These are phyloP conservation scores for Paracentrotus lividus DNA, from an alignment of 53 echinoderm and acorn worm species.

Conservation along the genomic window DNA sequence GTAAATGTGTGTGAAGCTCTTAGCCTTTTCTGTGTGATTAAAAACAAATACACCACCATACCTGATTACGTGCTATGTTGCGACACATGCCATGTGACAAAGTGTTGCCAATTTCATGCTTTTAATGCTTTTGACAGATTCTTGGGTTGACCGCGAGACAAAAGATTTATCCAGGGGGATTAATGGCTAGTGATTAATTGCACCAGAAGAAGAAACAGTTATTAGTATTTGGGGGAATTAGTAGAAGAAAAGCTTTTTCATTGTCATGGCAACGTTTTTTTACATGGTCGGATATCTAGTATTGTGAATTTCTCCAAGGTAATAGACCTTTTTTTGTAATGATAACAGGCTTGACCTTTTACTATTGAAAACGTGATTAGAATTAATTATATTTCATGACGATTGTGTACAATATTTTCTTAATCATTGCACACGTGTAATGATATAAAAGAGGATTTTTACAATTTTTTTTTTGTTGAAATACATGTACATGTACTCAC, in stretches of 20 bases:
- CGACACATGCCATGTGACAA: too few relatives aligned
- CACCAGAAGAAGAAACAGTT: not conserved
- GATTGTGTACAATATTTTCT: too few relatives aligned
- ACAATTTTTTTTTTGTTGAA: too few relatives aligned
- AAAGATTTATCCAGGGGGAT: not conserved
- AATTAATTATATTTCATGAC: too few relatives aligned
- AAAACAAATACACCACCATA: constrained; percentile 28
- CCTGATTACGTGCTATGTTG: not conserved
- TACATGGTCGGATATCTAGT: not conserved
- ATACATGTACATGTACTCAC: too few relatives aligned
- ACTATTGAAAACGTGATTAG: too few relatives aligned
- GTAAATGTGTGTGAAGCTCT: constrained; percentile 5
- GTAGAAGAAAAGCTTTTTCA: not conserved
- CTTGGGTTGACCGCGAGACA: not conserved
- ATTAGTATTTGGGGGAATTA: not conserved
- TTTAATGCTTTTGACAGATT: not conserved
- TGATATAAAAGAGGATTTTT: too few relatives aligned
- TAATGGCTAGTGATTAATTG: not conserved
- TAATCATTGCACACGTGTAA: too few relatives aligned
- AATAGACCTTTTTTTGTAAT: not conserved
- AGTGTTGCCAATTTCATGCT: not conserved
- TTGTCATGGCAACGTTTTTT: constrained; percentile 1
- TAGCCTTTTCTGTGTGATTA: constrained; percentile 15
- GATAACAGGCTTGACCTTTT: not conserved
- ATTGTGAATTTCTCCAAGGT: not conserved